Conservation (phyloP, 1,140 invertebrate genomes). For the Platyura marginata region DNA sequence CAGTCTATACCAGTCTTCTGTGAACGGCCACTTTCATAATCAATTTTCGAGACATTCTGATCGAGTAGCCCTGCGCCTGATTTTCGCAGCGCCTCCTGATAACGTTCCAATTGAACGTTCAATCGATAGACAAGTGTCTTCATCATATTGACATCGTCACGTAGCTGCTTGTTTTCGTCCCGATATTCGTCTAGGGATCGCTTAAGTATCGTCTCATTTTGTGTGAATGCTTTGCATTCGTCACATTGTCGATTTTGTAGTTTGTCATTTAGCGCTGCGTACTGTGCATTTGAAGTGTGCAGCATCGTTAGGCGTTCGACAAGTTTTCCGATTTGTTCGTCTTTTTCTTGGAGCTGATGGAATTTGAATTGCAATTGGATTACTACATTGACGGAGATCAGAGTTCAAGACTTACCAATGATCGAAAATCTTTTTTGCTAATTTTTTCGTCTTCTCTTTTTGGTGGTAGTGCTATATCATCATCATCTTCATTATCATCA, state of each 20-base stretch:
- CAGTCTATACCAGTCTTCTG: conserved; percentile 22
- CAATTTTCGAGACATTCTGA: conserved; percentile 5
- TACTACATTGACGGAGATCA: too few relatives aligned
- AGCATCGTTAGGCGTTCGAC: conserved; percentile 15
- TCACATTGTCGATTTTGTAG: conserved; percentile 8
- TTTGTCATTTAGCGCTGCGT: conserved; percentile 17
- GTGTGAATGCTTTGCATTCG: not conserved
- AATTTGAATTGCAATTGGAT: too few relatives aligned
- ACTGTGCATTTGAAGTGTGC: conserved; percentile 20
- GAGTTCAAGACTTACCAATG: too few relatives aligned
- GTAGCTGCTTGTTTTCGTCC: not conserved
- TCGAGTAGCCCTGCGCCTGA: conserved; percentile 3
- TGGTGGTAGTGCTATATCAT: too few relatives aligned
- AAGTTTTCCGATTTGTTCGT: conserved; percentile 20
- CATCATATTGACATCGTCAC: conserved; percentile 39
- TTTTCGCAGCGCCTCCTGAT: conserved; percentile 37
- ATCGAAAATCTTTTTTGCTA: too few relatives aligned
- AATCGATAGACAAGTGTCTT: conserved; percentile 46
- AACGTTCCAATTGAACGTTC: conserved; percentile 43
- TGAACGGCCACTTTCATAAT: not conserved
- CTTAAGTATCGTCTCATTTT: not conserved
- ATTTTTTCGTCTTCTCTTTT: too few relatives aligned
- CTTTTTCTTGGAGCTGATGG: conserved; percentile 20
- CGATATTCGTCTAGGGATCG: too few relatives aligned
- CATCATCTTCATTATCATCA: too few relatives aligned